Base-by-base conservation (phyloP, 2,113 vertebrate genomes). In the Calyptommatus sinebrachiatus region DNA sequence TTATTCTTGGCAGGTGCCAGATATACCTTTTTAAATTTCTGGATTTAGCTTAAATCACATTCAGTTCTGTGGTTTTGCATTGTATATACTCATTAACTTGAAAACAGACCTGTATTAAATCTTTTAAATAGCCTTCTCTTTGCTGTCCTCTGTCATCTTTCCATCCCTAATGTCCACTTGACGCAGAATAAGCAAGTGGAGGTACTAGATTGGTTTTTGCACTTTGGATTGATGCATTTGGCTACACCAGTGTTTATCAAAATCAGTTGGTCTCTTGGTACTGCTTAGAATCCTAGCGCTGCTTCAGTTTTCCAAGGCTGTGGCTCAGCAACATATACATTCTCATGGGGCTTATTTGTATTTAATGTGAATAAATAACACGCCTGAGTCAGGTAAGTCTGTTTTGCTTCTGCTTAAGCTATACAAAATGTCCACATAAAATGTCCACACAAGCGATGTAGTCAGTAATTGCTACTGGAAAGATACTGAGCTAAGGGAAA, bases 341-440 rank as follows among this genome's bases (percentile, higher is more conserved):
- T 65, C 46, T 83, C 67, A 53, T 45, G 14, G 81, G 70, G 65
- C 79, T 89, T 69, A 73, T n/a, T 78, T 57, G 5, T 77, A 50
- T 69, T 45, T 75, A 81, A 80, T 77, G n/a, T n/a, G 12, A 77
- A 10, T 84, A 83, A 82, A 75, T 2, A 75, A 20, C 26, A 14
- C 11, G 5, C n/a, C 26, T 88, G 48, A 81, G 21, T 72, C 61
- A 21, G 26, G 6, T 50, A 82, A 22, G 5, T 61, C 29, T 69
- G 21, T 68, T 60, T 50, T 81, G n/a, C 71, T 50, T 78, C 61
- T 85, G 35, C 45, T 81, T 84, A 28, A 70, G 22, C n/a, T 81
- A 50, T 31, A 2, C 70, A 73, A 78, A 11, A 70, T 8, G 16
- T 0, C 0, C 4, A 0, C 60, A 62, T 53, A 53, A 80, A 69